These are phyloP conservation scores for Siphonodentalium dalli DNA, from an alignment of 2,888 invertebrate genomes.

Conservation along the genomic window DNA sequence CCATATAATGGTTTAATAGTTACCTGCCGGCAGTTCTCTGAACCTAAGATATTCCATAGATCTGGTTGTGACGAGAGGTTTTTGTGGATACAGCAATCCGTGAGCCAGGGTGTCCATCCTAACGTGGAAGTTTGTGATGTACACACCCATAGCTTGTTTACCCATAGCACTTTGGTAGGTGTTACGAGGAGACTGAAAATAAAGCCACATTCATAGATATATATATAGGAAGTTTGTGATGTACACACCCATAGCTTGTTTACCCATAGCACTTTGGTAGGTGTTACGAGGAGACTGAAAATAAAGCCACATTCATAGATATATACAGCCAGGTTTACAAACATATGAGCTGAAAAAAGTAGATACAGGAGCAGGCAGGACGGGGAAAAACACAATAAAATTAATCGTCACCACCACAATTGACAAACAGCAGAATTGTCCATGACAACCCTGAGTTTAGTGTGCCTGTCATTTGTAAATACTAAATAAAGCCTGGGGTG, in stretches of 20 bases:
- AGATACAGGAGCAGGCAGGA: too few relatives aligned
- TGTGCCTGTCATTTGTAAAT: too few relatives aligned
- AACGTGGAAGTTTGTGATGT: slow-evolving; percentile 99
- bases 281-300: slow-evolving; percentile 92
- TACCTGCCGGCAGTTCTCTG: slow-evolving; percentile 70
- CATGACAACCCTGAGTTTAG: too few relatives aligned
- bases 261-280: slow-evolving; percentile 99
- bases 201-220: slow-evolving; percentile 1
- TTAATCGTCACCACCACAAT: too few relatives aligned
- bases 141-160: slow-evolving; percentile 93
- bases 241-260: slow-evolving; percentile 93
- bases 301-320: slow-evolving; percentile 2
- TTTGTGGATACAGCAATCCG: slow-evolving; percentile 98
- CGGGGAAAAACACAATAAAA: background rate
- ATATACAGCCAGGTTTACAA: background rate
- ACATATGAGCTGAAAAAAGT: too few relatives aligned
- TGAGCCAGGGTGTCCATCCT: slow-evolving; percentile 99
- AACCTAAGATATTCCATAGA: slow-evolving; percentile 98
- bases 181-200: slow-evolving; percentile 86
- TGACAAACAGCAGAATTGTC: too few relatives aligned
- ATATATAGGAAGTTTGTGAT: slow-evolving; percentile 89
- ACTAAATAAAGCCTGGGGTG: too few relatives aligned
- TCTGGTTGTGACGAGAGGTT: slow-evolving; percentile 96
- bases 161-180: slow-evolving; percentile 99
- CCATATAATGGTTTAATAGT: too few relatives aligned